Conservation (phyloP, 2,888 invertebrate species). For the Harpalus rubripes region DNA sequence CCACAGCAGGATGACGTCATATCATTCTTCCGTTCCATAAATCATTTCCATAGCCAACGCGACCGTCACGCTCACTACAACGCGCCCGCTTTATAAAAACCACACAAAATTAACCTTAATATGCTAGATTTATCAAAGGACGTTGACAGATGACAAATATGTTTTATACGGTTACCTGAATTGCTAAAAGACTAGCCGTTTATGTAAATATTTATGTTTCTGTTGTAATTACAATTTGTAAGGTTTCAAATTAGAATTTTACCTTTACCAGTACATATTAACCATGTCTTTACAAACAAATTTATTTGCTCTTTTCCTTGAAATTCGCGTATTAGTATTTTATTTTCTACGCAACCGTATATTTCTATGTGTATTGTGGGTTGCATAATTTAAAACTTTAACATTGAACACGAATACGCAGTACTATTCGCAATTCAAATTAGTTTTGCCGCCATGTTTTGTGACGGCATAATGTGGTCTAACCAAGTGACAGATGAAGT, state of each 20-base stretch:
- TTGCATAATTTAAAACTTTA: not conserved
- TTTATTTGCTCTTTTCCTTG: not conserved
- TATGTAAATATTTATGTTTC: conserved; percentile 34
- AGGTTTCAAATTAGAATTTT: conserved; percentile 14
- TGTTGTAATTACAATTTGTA: conserved; percentile 37
- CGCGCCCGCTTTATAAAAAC: conserved; percentile 38
- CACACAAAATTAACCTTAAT: conserved; percentile 45
- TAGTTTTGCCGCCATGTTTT: too few species aligned
- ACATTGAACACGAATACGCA: too few species aligned
- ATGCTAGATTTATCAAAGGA: conserved; percentile 44
- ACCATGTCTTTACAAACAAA: not conserved
- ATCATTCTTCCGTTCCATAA: conserved; percentile 59
- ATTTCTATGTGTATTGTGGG: not conserved
- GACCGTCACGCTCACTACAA: conserved; percentile 30
- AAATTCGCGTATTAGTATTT: not conserved
- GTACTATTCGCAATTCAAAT: too few species aligned
- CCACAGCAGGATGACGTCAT: conserved; percentile 58
- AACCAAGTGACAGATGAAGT: too few species aligned
- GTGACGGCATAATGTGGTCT: too few species aligned
- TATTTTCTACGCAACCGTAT: not conserved
- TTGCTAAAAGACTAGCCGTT: conserved; percentile 36
- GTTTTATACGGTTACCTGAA: conserved; percentile 21
- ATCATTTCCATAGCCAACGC: conserved; percentile 50
- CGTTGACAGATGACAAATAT: conserved; percentile 53
- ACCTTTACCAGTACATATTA: not conserved